Evolutionary conservation across 2,888 invertebrate species (phyloP).

Genomic region (Heliconius ismenius): DNA sequence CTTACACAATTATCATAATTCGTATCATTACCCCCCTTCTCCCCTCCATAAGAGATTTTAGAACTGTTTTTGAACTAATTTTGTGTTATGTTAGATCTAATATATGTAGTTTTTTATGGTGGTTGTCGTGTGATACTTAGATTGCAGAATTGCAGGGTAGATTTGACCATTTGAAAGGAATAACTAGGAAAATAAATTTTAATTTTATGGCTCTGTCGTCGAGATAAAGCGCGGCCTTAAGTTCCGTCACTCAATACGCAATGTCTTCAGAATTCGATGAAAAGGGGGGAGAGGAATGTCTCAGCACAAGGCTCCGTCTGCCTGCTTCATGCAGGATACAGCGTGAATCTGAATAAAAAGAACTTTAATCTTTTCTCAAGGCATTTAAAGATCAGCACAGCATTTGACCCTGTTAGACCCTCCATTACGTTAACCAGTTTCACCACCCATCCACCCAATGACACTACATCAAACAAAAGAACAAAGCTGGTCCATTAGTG

Average conservation of each 20-base stretch:
- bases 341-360: no score
- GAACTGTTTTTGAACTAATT: constrained; percentile 36
- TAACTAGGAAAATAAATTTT: no score
- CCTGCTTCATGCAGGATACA: no score
- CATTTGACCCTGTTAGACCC: neutral
- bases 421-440: constrained; percentile 47
- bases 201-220: no score
- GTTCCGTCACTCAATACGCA: no score
- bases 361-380: neutral
- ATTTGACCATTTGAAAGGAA: no score
- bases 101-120: neutral
- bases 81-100: constrained; percentile 32
- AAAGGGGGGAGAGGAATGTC: no score
- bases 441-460: constrained; percentile 73
- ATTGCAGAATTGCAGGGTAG: no score
- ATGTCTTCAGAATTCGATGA: no score
- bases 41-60: constrained; percentile 45
- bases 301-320: no score
- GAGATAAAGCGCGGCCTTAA: no score
- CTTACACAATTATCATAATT: constrained; percentile 78
- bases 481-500: constrained; percentile 67
- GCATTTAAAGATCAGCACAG: neutral
- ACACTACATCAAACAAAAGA: constrained; percentile 75
- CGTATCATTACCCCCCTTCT: constrained; percentile 64
- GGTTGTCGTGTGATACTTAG: no score